phyloP scores from a whole-genome alignment of 2,888 invertebrate species.

The Colostygia pectinataria region DNA sequence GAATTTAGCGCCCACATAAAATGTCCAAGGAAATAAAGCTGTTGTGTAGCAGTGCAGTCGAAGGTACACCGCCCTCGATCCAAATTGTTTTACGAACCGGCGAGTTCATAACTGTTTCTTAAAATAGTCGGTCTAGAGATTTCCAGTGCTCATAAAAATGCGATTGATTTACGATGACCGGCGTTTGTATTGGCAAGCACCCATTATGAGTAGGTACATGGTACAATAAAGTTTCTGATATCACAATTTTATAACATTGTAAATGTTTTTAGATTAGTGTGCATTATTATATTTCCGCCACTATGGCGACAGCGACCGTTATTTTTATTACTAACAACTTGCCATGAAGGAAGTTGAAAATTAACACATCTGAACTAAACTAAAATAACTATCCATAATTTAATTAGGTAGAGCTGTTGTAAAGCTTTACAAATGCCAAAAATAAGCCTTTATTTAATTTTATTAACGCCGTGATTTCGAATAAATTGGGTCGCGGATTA shows the following conservation, averaged over 20 bases:
- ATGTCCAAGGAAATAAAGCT: conserved; percentile 11
- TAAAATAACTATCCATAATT: background rate
- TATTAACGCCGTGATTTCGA: too few relatives aligned
- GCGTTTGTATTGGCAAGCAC: conserved; percentile 62
- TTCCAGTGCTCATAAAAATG: conserved; percentile 68
- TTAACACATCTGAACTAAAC: conserved; percentile 10
- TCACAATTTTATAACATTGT: conserved; percentile 38
- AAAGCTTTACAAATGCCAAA: too few relatives aligned
- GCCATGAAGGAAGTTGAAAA: conserved; percentile 19
- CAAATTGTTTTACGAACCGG: conserved; percentile 61
- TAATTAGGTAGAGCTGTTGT: background rate
- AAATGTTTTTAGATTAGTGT: conserved; percentile 38
- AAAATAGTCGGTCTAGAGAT: conserved; percentile 60
- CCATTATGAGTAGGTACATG: conserved; percentile 43
- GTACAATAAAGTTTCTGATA: conserved; percentile 47
- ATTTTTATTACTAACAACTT: conserved; percentile 16
- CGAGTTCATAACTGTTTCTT: conserved; percentile 59
- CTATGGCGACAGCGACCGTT: background rate
- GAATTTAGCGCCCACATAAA: background rate
- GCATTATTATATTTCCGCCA: conserved; percentile 37
- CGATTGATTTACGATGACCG: conserved; percentile 62
- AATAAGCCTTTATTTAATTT: too few relatives aligned
- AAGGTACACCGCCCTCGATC: conserved; percentile 43
- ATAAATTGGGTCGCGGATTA: too few relatives aligned
- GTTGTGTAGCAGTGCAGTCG: conserved; percentile 2